Evolutionary conservation across 53 echinoderm and acorn worm species (phyloP), one percentile per base, ranked within the genome.

Genomic region (Echinarachnius parma): DNA sequence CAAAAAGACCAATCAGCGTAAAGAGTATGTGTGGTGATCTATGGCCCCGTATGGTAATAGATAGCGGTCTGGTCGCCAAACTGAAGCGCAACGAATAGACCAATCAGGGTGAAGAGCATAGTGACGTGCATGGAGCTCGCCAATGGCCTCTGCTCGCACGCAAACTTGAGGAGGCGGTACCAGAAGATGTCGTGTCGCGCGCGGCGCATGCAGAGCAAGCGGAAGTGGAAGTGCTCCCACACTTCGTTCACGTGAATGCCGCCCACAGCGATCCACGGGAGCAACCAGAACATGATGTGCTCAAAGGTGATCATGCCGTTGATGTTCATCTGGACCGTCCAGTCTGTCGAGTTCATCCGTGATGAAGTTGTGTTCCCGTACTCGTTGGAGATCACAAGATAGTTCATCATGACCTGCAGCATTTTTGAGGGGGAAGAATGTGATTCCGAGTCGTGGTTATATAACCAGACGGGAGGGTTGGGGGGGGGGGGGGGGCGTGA

Each of bases 221-320:
- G 37, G 4, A 59, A 45, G 24, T 24, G 34, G 44, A 81, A 77
- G 15, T 68, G 49, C 11, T 66, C 71, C 86, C 86, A 86, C 1
- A 76, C 4, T 21, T 49, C 19, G 21, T 81, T 77, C 7, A 78
- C 45, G 42, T 77, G 69, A 2, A 77, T 30, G 5, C 86, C 86
- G 26, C 86, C 86, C 2, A 86, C 10, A 2, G 81, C 81, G 14
- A 81, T 28, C 50, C 64, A 76, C 10, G 59, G 68, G 3, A 86
- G 61, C 23, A 11, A 1, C 4, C 66, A 21, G 53, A 86, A 81
- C 86, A 81, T 81, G 14, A 32, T 15, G 25, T 59, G 54, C 70
- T 86, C 86, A 4, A 64, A 70, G 81, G 77, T 77, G 30, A 86
- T 81, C 59, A 86, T 37, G 42, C 39, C 21, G 53, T 83, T 61